Evolutionary conservation across 2,888 invertebrate species (phyloP), one percentile per base, ranked within the genome.

Genomic region (Leucozona laternaria): DNA sequence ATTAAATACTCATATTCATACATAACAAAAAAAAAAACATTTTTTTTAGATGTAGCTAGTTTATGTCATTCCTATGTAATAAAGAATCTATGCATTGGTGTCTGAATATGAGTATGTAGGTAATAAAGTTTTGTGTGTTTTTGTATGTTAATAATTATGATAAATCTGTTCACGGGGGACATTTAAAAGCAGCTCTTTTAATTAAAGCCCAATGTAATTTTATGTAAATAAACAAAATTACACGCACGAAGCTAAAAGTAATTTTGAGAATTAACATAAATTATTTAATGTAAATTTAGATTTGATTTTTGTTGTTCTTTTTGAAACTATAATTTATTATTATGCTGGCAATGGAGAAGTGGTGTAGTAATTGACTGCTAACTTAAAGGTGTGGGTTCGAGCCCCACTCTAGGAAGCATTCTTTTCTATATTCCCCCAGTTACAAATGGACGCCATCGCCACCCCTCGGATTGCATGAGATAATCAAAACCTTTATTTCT

Each of bases 261-360:
- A n/a, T 53, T 53, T 53, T 53, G 15, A 53, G 15, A 53, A 53
- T 28, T 28, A 15, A 53, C 53, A 53, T 53, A 53, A 25, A 22
- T 53, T 25, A 53, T 25, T 53, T 53, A 15, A 25, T 53, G 22
- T 6, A 2, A 43, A 43, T n/a, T 43, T 2, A 2, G 10, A 17
- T 45, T n/a, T 45, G 17, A 45, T 45, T 17, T 43, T 43, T 43
- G n/a, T 2, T 40, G 15, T 15, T 40, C 28, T 40, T 11, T 40
- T 40, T 15, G 1, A 15, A 37, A 37, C 7, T 11, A 37, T 11
- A 11, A 37, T 37, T 37, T 37, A 13, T n/a, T n/a, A 37, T 37
- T 31, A 31, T 31, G 31, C 31, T n/a, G n/a, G 31, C 7, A 28
- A 28, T 28, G 28, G 2, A 28, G 5, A 28, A 28, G 28, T 28